Conservation (phyloP, 2,113 vertebrate species). For the Coturnix japonica region DNA sequence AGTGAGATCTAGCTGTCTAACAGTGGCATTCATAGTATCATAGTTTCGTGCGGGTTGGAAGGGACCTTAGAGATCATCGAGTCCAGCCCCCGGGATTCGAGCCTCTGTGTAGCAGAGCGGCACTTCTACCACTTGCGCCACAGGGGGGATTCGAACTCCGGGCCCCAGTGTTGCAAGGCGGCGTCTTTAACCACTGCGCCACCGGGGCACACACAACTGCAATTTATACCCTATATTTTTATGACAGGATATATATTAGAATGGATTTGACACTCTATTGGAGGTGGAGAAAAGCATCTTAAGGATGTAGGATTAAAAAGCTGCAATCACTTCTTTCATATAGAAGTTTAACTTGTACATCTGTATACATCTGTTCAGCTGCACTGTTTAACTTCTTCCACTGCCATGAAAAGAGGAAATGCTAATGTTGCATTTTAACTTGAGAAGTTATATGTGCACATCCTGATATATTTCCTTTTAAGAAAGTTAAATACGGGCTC, state of each 20-base stretch:
- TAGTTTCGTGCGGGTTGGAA: too few relatives aligned
- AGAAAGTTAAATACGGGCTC: not conserved
- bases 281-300: not conserved
- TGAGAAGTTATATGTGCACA: not conserved
- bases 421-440: not conserved
- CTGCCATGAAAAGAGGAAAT: not conserved
- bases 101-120: too few relatives aligned
- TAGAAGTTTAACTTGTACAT: not conserved
- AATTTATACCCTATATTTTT: not conserved
- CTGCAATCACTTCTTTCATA: not conserved
- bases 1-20: not conserved
- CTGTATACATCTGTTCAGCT: fast-evolving
- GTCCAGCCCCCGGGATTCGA: too few relatives aligned
- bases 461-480: not conserved
- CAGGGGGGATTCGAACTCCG: too few relatives aligned
- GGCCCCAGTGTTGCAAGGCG: too few relatives aligned
- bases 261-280: not conserved
- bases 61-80: too few relatives aligned
- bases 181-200: too few relatives aligned
- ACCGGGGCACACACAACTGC: too few relatives aligned
- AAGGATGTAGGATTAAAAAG: not conserved
- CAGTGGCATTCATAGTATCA: not conserved
- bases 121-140: too few relatives aligned
- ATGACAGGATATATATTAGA: fast-evolving
- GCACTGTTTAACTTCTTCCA: not conserved